phyloP scores from a whole-genome alignment of 2,113 vertebrate species.

The Anolis carolinensis region DNA sequence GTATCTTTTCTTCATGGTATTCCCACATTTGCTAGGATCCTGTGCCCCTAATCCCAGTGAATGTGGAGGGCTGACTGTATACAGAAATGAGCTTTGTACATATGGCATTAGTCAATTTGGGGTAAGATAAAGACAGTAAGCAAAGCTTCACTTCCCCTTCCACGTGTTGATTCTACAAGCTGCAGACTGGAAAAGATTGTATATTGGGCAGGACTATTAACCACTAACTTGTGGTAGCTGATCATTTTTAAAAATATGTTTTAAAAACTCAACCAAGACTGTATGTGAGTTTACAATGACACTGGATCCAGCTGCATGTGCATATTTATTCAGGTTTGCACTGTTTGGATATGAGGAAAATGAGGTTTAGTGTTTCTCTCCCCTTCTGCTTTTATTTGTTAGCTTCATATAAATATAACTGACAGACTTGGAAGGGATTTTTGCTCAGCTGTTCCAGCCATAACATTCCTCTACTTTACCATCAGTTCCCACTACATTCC shows the following conservation, averaged over 20 bases:
- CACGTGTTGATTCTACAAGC: neutral
- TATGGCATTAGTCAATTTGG: neutral
- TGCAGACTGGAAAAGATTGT: neutral
- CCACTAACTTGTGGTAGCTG: neutral
- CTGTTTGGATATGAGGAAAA: constrained; percentile 1
- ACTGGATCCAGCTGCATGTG: neutral
- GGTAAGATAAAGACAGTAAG: neutral
- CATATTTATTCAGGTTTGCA: neutral
- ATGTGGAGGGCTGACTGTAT: too few species aligned
- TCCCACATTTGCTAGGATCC: too few species aligned
- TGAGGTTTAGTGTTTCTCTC: neutral
- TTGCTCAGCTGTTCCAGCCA: constrained; percentile 10
- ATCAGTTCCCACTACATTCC: constrained; percentile 12
- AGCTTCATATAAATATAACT: neutral
- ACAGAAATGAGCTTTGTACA: neutral
- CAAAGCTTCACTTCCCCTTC: neutral
- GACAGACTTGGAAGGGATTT: neutral
- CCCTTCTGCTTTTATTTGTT: neutral
- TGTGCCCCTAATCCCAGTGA: too few species aligned
- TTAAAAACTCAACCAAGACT: neutral
- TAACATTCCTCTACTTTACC: constrained; percentile 17
- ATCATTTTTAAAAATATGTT: neutral
- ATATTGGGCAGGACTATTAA: neutral
- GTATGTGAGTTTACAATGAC: neutral
- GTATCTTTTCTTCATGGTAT: too few species aligned